Evolutionary conservation across 2,888 invertebrate genomes (phyloP), one percentile per base, ranked within the genome.

Genomic region (Ophion costatus): DNA sequence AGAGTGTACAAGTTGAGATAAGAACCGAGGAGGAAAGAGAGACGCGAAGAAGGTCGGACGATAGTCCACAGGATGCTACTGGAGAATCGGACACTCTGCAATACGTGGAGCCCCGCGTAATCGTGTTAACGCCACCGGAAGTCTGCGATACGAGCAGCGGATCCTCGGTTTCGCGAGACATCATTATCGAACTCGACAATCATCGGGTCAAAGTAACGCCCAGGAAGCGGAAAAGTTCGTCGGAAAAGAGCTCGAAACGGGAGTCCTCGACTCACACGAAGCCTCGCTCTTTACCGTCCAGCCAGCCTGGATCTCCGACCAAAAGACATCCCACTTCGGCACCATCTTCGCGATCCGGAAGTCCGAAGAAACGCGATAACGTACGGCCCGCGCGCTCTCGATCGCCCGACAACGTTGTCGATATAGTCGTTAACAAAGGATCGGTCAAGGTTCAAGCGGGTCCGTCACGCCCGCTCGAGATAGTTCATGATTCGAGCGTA

Each of bases 41-140:
- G 61, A n/a, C 74, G 0, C 24, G 22, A 24, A 76, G 22, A 57
- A 69, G 38, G 45, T 77, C 67, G 11, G 51, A 42, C 22, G 42
- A 42, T 42, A 17, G 7, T 10, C 24, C 67, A 10, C 38, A n/a
- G 2, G 67, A 70, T 17, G 70, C 11, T 0, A 76, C 63, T 10
- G 24, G 11, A 14, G 42, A 61, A 3, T 86, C 82, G 0, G 82
- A 74, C 4, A 57, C 38, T 22, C 66, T 77, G 0, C 80, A 84
- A 22, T 84, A 88, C 74, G 69, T 92, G 7, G 92, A 93, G 77
- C 92, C 93, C 38, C 82, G 88, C 17, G 86, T 93, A 3, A 91
- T 88, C 11, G 86, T 93, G n/a, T 78, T 92, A 3, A 89, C 89
- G 2, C 61, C 78, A 2, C 77, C 67, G 38, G 89, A 88, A 22